These are phyloP conservation scores for Thunnus maccoyii DNA, from an alignment of 2,113 vertebrate genomes.

Conservation along the genomic window DNA sequence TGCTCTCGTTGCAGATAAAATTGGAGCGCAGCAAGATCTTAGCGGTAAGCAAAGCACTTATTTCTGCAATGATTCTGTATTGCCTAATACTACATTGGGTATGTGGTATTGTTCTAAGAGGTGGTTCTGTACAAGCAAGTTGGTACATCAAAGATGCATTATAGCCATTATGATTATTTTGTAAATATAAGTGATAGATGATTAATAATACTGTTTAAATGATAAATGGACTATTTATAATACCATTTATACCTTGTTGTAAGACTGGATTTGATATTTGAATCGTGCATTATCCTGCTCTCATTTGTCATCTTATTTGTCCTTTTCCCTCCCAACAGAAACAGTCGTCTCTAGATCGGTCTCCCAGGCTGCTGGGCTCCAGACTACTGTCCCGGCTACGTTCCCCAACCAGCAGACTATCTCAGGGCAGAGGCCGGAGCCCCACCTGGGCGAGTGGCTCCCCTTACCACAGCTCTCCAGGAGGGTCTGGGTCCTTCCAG, in stretches of 20 bases:
- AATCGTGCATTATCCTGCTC: neutral
- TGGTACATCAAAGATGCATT: neutral
- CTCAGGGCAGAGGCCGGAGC: constrained; percentile 65
- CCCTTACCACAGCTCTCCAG: constrained; percentile 32
- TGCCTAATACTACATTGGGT: neutral
- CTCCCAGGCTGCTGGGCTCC: constrained; percentile 70
- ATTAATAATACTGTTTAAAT: too few species aligned
- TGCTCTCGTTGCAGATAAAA: constrained; percentile 81
- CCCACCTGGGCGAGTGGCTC: constrained; percentile 57
- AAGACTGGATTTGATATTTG: neutral
- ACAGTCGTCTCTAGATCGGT: constrained; percentile 64
- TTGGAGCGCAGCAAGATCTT: constrained; percentile 85
- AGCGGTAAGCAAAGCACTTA: constrained; percentile 73
- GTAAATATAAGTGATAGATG: too few species aligned
- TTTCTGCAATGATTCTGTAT: neutral
- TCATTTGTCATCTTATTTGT: neutral
- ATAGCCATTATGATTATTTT: neutral
- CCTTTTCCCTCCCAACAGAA: constrained; percentile 61
- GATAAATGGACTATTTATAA: too few species aligned
- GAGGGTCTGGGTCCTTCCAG: constrained; percentile 35
- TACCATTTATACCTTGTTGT: too few species aligned
- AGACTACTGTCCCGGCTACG: constrained; percentile 79
- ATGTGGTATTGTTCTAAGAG: neutral
- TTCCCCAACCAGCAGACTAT: constrained; percentile 86
- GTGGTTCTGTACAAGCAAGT: neutral